These are phyloP conservation scores for Acrocephalus scirpaceus DNA, from an alignment of 2,797 vertebrate genomes.

Conservation along the genomic window DNA sequence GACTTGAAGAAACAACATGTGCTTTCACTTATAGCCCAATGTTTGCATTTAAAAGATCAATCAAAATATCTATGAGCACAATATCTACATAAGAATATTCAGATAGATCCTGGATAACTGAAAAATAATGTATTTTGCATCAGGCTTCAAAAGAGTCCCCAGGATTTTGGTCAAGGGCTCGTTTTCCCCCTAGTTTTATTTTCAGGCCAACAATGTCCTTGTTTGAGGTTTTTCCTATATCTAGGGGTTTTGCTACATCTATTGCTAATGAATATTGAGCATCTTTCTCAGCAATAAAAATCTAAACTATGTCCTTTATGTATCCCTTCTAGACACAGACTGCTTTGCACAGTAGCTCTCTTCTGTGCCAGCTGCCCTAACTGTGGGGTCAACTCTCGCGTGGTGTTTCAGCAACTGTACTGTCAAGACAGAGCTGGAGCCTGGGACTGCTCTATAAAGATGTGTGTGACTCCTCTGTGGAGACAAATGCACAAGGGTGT, in stretches of 20 bases:
- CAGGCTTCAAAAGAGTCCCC: neutral
- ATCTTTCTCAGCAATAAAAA: neutral
- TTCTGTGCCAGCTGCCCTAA: neutral
- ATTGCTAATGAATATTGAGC: neutral
- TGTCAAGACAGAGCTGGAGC: neutral
- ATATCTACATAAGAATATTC: neutral
- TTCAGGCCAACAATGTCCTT: neutral
- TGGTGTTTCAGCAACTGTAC: neutral
- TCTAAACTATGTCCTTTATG: neutral
- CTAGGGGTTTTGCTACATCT: accelerated
- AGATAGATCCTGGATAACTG: neutral
- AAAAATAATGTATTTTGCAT: neutral
- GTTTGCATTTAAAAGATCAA: constrained; percentile 33
- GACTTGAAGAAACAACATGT: neutral
- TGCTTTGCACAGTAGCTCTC: neutral
- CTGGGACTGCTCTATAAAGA: neutral
- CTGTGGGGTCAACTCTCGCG: neutral
- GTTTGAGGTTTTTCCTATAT: neutral
- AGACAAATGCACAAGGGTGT: neutral
- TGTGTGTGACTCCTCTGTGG: neutral
- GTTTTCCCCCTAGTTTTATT: neutral
- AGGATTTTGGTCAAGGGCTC: accelerated
- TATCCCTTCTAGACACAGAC: neutral
- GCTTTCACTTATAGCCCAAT: neutral
- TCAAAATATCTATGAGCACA: constrained; percentile 9